These are phyloP conservation scores for Atherix ibis DNA, from an alignment of 2,888 invertebrate genomes.

Conservation along the genomic window DNA sequence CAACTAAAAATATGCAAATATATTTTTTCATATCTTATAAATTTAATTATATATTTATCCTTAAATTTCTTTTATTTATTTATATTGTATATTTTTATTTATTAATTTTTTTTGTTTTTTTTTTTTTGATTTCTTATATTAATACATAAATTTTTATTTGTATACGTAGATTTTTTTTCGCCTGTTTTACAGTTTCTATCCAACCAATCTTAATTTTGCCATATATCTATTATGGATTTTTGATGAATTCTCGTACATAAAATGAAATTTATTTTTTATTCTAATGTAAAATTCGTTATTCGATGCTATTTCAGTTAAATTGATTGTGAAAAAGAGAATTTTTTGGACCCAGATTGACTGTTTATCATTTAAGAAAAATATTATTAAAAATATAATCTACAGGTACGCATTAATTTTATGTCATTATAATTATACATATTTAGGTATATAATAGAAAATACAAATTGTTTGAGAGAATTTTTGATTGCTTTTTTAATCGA, in stretches of 20 bases:
- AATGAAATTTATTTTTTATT: too few species aligned
- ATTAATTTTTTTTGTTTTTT: too few species aligned
- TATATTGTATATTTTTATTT: too few species aligned
- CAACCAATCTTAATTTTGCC: too few species aligned
- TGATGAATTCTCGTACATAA: too few species aligned
- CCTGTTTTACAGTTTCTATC: too few species aligned
- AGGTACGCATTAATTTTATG: conserved; percentile 3
- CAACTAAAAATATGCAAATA: neutral
- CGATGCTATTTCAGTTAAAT: neutral
- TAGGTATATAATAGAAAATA: neutral
- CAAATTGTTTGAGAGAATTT: neutral
- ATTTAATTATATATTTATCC: neutral
- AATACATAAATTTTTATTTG: too few species aligned
- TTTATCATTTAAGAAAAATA: neutral
- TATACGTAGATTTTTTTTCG: too few species aligned
- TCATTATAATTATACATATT: neutral
- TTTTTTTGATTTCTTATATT: too few species aligned
- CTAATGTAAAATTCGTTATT: too few species aligned
- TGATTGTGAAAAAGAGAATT: neutral
- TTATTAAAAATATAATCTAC: conserved; percentile 5
- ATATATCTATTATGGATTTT: too few species aligned
- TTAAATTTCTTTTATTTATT: neutral
- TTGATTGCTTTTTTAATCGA: neutral
- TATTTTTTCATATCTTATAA: neutral
- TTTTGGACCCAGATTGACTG: conserved; percentile 1